These are phyloP conservation scores for Meghimatium bilineatum DNA, from an alignment of 2,888 invertebrate genomes.

Conservation along the genomic window DNA sequence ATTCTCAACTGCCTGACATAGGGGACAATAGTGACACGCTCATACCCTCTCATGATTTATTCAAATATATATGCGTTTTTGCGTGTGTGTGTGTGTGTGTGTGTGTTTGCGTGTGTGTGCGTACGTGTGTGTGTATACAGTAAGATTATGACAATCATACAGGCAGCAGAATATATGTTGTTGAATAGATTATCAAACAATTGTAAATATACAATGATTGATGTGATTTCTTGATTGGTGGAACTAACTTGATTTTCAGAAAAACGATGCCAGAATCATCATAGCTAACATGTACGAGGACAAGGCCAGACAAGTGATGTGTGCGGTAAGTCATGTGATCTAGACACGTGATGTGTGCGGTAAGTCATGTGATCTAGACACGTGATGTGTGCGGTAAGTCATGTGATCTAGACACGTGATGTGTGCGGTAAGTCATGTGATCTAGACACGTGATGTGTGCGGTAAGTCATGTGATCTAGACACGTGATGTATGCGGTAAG, in stretches of 20 bases:
- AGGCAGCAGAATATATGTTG: no score
- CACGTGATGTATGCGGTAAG: not conserved
- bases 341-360: constrained; percentile 47
- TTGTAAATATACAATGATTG: not conserved
- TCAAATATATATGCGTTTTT: no score
- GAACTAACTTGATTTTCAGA: constrained; percentile 25
- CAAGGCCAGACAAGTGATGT: constrained; percentile 42
- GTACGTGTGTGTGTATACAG: no score
- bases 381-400: constrained; percentile 50
- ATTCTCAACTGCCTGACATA: no score
- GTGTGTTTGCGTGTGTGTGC: no score
- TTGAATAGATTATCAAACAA: not conserved
- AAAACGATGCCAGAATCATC: constrained; percentile 51
- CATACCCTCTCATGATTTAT: no score
- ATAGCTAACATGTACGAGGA: constrained; percentile 50
- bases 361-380: constrained; percentile 36
- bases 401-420: constrained; percentile 11
- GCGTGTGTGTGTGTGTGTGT: no score
- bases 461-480: not conserved
- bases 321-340: constrained; percentile 44
- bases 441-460: not conserved
- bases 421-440: constrained; percentile 47
- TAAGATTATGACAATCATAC: no score
- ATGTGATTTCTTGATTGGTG: not conserved
- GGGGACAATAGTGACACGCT: no score